Percentiles rank a stretch among this genome's conserved stretches.
These are phyloP conservation scores for Brachionus rubens DNA, from an alignment of 1,140 invertebrate genomes.

Conservation along the genomic window DNA sequence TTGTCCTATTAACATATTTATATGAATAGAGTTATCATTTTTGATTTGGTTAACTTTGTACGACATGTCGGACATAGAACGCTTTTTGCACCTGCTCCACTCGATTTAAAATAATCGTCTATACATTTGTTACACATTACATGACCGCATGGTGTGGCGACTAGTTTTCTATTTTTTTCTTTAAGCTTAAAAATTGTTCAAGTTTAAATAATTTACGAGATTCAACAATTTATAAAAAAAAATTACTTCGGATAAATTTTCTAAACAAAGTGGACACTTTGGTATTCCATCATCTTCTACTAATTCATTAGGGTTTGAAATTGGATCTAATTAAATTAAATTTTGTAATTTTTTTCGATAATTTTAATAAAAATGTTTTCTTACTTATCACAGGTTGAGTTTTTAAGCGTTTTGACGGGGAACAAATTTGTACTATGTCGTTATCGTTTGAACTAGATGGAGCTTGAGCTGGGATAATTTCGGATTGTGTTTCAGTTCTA, in stretches of 20 bases:
- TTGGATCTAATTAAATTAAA: not conserved
- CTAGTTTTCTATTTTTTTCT: conserved; percentile 10
- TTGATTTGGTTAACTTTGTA: conserved; percentile 1
- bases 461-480: not conserved
- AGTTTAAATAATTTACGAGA: not conserved
- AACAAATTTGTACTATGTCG: not conserved
- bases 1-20: not conserved
- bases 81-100: not conserved
- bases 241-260: conserved; percentile 34
- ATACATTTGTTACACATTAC: conserved; percentile 40
- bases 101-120: conserved; percentile 23
- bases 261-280: conserved; percentile 39
- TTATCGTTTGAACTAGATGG: not conserved
- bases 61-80: conserved; percentile 36
- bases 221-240: not conserved
- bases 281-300: conserved; percentile 1
- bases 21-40: conserved; percentile 22
- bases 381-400: not conserved
- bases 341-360: not conserved
- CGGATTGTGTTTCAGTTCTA: not conserved
- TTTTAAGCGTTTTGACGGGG: not conserved
- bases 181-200: conserved; percentile 1
- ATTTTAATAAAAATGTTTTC: not conserved
- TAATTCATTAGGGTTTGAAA: not conserved
- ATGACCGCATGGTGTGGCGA: conserved; percentile 39